These are phyloP conservation scores for Phania funesta DNA, from an alignment of 2,888 invertebrate genomes.

Conservation along the genomic window DNA sequence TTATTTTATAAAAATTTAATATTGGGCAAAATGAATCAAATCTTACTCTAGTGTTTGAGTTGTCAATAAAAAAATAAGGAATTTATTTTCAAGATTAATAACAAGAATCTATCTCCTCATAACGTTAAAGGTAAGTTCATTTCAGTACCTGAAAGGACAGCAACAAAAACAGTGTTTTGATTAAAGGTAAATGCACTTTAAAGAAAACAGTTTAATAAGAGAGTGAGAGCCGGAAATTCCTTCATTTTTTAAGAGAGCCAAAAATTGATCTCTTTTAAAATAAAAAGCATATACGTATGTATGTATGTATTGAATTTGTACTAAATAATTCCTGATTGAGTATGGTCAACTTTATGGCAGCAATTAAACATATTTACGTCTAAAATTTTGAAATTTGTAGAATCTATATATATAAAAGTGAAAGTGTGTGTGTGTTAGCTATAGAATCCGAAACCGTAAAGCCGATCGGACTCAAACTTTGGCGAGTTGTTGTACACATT, in stretches of 20 bases:
- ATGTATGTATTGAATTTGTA: too few relatives aligned
- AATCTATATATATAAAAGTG: too few relatives aligned
- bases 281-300: too few relatives aligned
- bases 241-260: not conserved
- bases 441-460: too few relatives aligned
- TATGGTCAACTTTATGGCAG: too few relatives aligned
- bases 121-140: slow-evolving; percentile 29
- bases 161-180: slow-evolving; percentile 19
- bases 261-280: not conserved
- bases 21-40: not conserved
- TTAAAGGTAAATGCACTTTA: slow-evolving; percentile 64
- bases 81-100: slow-evolving; percentile 29
- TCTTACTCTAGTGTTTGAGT: not conserved
- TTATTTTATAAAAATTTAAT: slow-evolving; percentile 19
- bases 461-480: too few relatives aligned
- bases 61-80: slow-evolving; percentile 31
- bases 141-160: slow-evolving; percentile 33
- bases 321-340: too few relatives aligned
- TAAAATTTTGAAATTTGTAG: too few relatives aligned
- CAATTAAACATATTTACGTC: too few relatives aligned
- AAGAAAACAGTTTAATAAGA: slow-evolving; percentile 12
- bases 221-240: not conserved
- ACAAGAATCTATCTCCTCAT: slow-evolving; percentile 5
- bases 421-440: too few relatives aligned
- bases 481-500: too few relatives aligned